phyloP scores from a whole-genome alignment of 2,888 invertebrate genomes.

The Heliothis peltigera region DNA sequence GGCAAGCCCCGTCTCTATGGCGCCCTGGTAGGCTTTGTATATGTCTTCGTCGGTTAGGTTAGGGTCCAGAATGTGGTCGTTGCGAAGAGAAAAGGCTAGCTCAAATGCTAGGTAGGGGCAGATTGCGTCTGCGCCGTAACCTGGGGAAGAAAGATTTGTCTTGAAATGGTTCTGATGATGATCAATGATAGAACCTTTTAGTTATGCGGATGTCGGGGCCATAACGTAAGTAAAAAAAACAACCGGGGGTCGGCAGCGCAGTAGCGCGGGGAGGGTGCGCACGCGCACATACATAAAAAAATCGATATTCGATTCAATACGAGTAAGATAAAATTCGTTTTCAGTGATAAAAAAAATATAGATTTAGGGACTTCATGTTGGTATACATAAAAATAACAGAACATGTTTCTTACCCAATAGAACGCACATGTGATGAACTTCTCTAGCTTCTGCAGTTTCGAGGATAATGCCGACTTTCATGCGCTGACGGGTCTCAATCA shows the following conservation, averaged over 20 bases:
- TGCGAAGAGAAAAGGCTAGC: constrained; percentile 95
- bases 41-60: constrained; percentile 94
- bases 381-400: neutral
- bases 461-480: constrained; percentile 98
- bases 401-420: constrained; percentile 91
- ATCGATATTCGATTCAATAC: no score
- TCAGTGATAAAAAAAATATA: no score
- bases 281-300: no score
- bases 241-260: no score
- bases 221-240: no score
- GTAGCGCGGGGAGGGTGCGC: no score
- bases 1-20: constrained; percentile 95
- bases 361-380: no score
- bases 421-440: constrained; percentile 98
- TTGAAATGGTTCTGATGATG: neutral
- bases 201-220: no score
- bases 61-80: constrained; percentile 95
- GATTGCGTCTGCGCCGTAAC: constrained; percentile 99
- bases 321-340: no score
- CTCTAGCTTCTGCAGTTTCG: constrained; percentile 98
- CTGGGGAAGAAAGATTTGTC: constrained; percentile 58
- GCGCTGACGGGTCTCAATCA: constrained; percentile 97
- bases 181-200: no score
- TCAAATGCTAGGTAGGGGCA: constrained; percentile 99
- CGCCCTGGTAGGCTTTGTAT: constrained; percentile 96